Conservation (phyloP, 1,140 invertebrate genomes). For the Lepidurus couesii region DNA sequence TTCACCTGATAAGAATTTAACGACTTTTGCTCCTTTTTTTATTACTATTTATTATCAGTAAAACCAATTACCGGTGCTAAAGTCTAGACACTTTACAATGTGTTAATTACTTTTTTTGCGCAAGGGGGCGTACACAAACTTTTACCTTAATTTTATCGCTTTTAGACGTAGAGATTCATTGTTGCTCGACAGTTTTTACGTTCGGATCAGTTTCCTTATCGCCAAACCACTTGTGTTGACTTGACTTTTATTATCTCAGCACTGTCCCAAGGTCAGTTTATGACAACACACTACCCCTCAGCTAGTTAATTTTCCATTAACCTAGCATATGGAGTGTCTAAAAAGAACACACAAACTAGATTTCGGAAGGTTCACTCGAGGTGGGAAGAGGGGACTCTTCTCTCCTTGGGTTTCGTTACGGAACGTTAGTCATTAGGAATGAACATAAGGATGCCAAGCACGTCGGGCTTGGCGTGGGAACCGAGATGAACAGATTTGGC, state of each 20-base stretch:
- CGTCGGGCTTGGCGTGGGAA: slow-evolving; percentile 5
- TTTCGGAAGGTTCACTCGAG: neutral
- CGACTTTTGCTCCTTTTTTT: neutral
- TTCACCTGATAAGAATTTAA: slow-evolving; percentile 11
- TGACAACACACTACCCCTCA: no score
- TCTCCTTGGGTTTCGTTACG: neutral
- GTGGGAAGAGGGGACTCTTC: neutral
- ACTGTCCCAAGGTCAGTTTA: no score
- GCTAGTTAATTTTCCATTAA: no score
- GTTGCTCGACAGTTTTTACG: no score
- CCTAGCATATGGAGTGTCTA: no score
- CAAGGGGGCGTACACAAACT: no score
- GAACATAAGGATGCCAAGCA: slow-evolving; percentile 1
- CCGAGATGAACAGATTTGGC: neutral
- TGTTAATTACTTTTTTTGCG: neutral
- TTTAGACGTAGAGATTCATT: no score
- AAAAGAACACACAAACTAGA: no score
- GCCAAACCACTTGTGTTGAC: no score
- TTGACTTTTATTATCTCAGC: no score
- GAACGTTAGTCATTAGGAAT: slow-evolving; percentile 22
- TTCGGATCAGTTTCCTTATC: no score
- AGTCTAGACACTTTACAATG: neutral
- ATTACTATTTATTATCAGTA: neutral
- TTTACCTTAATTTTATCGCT: no score
- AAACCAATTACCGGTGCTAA: neutral